phyloP scores from a whole-genome alignment of 2,113 vertebrate species.

The Otus sunia region DNA sequence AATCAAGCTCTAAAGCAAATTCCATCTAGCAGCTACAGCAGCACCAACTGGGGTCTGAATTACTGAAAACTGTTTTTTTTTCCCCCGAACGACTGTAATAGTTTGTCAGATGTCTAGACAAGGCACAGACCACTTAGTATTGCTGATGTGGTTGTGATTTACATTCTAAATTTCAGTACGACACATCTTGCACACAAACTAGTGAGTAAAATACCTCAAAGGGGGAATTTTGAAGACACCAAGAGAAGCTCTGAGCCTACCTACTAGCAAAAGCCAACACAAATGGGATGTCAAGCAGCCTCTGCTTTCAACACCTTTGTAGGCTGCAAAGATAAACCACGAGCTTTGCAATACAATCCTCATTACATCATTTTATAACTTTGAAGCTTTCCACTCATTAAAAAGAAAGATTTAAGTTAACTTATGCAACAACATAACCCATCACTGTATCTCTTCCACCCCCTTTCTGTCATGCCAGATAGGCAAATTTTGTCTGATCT shows the following conservation, averaged over 20 bases:
- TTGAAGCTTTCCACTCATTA: background rate
- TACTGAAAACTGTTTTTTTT: background rate
- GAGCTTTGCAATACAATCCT: conserved; percentile 8
- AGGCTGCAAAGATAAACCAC: background rate
- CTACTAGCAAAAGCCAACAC: background rate
- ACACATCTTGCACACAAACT: background rate
- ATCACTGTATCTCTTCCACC: background rate
- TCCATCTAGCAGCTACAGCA: conserved; percentile 44
- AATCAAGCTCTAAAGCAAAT: conserved; percentile 53
- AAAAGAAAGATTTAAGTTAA: background rate
- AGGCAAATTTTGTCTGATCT: background rate
- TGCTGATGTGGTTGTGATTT: background rate
- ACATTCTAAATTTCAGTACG: too few species aligned
- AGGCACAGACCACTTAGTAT: conserved; percentile 9
- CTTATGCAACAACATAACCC: background rate
- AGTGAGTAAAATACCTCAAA: background rate
- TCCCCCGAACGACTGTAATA: background rate
- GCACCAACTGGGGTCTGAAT: conserved; percentile 43
- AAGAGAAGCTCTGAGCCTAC: background rate
- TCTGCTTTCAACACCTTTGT: background rate
- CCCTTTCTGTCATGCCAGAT: background rate
- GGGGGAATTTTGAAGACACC: background rate
- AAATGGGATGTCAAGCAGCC: background rate
- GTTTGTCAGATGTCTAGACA: conserved; percentile 48
- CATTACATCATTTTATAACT: background rate